A percentile compares a stretch with the other conserved stretches of the same genome.
These are phyloP conservation scores for Euwallacea fornicatus DNA, from an alignment of 1,140 invertebrate species.

Conservation along the genomic window DNA sequence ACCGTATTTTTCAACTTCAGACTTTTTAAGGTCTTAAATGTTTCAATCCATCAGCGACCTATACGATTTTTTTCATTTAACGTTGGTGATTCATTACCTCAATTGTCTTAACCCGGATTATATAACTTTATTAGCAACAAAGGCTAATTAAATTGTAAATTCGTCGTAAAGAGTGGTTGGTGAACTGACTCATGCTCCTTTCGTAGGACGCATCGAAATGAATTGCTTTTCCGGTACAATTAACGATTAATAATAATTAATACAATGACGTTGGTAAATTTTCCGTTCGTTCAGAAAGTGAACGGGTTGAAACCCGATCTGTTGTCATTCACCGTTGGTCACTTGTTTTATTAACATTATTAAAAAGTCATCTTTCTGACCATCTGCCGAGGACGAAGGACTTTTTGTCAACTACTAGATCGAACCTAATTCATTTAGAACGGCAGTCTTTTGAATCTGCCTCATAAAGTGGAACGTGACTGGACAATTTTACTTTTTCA, in stretches of 20 bases:
- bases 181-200: not conserved
- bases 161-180: not conserved
- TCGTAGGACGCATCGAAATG: not conserved
- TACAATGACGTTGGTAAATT: constrained; percentile 2
- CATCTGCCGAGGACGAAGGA: constrained; percentile 1
- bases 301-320: constrained; percentile 9
- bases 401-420: constrained; percentile 9
- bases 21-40: no score
- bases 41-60: no score
- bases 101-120: no score
- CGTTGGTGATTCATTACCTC: no score
- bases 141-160: not conserved
- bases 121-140: no score
- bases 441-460: constrained; percentile 13
- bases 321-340: constrained; percentile 11
- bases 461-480: constrained; percentile 13
- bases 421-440: constrained; percentile 14
- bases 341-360: constrained; percentile 9
- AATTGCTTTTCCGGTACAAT: constrained; percentile 7
- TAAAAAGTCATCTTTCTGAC: constrained; percentile 9
- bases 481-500: constrained; percentile 5
- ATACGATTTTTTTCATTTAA: no score
- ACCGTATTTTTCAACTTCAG: no score
- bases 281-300: constrained; percentile 3
- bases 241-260: constrained; percentile 12